These are phyloP conservation scores for Scaptodrosophila lebanonensis DNA, from an alignment of 1,140 invertebrate genomes.

Conservation along the genomic window DNA sequence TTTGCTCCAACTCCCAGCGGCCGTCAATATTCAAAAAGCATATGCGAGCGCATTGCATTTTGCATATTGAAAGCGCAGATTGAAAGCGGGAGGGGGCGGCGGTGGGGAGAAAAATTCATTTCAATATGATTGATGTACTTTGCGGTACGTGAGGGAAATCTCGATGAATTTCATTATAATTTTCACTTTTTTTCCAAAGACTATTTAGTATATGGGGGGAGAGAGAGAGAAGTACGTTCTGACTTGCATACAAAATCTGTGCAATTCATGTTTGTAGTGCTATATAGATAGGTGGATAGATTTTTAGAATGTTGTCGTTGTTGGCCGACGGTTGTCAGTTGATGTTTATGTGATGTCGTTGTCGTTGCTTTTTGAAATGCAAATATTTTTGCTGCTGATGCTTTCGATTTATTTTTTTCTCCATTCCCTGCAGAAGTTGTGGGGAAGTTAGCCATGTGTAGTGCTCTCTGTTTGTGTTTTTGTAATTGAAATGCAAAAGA, in stretches of 20 bases:
- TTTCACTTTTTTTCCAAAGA: conserved; percentile 30
- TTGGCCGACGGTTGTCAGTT: conserved; percentile 12
- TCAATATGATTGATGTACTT: conserved; percentile 65
- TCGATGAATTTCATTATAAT: conserved; percentile 61
- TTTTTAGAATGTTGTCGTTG: conserved; percentile 27
- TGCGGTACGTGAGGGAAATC: conserved; percentile 53
- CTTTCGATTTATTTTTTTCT: too few species aligned
- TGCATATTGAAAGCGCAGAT: too few species aligned
- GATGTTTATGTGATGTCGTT: conserved; percentile 6
- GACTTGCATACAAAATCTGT: conserved; percentile 52
- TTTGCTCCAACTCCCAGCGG: conserved; percentile 3
- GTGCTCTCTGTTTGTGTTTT: too few species aligned
- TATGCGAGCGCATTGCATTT: too few species aligned
- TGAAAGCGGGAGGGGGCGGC: neutral
- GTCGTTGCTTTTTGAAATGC: conserved; percentile 41
- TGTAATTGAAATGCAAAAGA: conserved; percentile 28
- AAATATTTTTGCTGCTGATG: conserved; percentile 50
- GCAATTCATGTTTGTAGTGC: conserved; percentile 10
- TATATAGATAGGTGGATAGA: conserved; percentile 35
- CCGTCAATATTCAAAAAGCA: too few species aligned
- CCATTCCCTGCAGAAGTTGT: too few species aligned
- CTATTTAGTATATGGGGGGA: conserved; percentile 10
- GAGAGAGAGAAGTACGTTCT: conserved; percentile 21
- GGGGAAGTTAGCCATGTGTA: too few species aligned
- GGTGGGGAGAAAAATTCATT: conserved; percentile 39